These are phyloP conservation scores for Drosophila sucinea DNA, from an alignment of 1,140 invertebrate genomes.

Conservation along the genomic window DNA sequence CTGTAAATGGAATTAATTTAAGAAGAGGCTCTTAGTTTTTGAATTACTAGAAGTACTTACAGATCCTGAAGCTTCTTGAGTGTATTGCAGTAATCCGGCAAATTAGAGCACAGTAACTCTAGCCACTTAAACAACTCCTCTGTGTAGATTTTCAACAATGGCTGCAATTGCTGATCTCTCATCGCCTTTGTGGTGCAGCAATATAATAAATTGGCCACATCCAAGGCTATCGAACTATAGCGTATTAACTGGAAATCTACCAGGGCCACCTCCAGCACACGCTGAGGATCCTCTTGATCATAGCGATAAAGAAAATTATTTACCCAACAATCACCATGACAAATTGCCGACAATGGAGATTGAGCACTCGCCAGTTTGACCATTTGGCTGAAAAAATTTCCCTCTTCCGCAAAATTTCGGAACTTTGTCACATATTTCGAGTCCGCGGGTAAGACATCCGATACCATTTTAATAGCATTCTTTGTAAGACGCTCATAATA, in stretches of 20 bases:
- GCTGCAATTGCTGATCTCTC: conserved; percentile 85
- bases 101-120: conserved; percentile 81
- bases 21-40: background rate
- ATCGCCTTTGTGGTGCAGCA: conserved; percentile 87
- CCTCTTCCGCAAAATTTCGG: conserved; percentile 85
- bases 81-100: conserved; percentile 78
- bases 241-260: conserved; percentile 89
- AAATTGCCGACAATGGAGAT: conserved; percentile 87
- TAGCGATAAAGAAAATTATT: conserved; percentile 89
- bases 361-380: conserved; percentile 86
- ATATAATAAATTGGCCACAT: conserved; percentile 87
- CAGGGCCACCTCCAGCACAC: conserved; percentile 84
- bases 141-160: conserved; percentile 85
- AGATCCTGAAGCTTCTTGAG: conserved; percentile 85
- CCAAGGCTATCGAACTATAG: conserved; percentile 88
- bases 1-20: conserved; percentile 60
- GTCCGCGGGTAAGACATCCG: conserved; percentile 85
- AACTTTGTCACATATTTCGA: conserved; percentile 86
- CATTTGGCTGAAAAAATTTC: conserved; percentile 88
- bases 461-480: conserved; percentile 87
- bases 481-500: conserved; percentile 87
- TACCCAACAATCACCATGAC: conserved; percentile 90
- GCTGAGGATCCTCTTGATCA: conserved; percentile 64
- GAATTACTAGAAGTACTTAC: conserved; percentile 72
- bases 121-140: conserved; percentile 83